Base-by-base conservation (phyloP, 2,113 vertebrate species). In the Hiodon alosoides region DNA sequence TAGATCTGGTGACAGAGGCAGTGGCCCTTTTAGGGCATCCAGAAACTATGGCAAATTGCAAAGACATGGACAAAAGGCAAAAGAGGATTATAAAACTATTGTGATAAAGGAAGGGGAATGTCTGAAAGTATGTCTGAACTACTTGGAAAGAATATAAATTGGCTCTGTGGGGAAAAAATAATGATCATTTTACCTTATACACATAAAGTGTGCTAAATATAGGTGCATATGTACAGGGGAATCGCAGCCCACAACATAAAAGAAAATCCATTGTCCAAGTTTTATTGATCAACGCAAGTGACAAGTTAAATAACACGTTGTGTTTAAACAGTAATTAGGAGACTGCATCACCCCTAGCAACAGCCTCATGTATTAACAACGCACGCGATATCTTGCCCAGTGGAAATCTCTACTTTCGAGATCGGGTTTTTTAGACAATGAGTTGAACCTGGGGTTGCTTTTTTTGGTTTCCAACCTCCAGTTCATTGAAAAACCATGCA, bases 381-480 rank as follows among this genome's bases (percentile, higher is more conserved):
- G 31, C 2, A 31, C 31, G 2, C 31, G 31, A 31, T 31, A 31
- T 31, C 31, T 31, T 31, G 31, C 31, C 31, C 31, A 31, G 2
- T 31, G 31, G 31, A 31, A 31, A 31, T 16, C 68, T 59, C 17
- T 17, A 59, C 14, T 68, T 7, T 59, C 47, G 14, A 54, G 65
- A 68, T 75, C 58, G 58, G 46, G 58, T 74, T 74, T 74, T 67
- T 48, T 75, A 67, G 46, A 57, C 58, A 46, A 67, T 46, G 4
- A 59, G 31, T 71, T 17, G 57, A 16, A 46, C 46, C 73, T 48
- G 46, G 53, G 47, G 55, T 4, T 6, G 7, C 64, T 69, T 53
- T 52, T 6, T 51, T n/a, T 67, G 51, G 47, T 61, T 10, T 62
- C 70, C 70, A 58, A 53, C 64, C 14, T 11, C 14, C 31, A 11